These are phyloP conservation scores for Macropis europaea DNA, from an alignment of 2,888 invertebrate species.

Conservation along the genomic window DNA sequence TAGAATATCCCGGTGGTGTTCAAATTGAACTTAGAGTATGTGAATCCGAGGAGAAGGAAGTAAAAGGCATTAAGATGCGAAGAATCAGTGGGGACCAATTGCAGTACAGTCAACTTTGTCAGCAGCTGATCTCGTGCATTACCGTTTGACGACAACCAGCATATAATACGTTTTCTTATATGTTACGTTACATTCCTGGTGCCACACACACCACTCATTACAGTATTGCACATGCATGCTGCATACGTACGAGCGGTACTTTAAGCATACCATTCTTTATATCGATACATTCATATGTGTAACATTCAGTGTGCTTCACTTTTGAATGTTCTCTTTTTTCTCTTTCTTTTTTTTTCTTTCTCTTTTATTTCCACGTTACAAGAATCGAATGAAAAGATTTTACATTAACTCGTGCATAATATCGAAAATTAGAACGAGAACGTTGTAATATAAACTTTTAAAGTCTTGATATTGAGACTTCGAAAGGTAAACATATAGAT, in stretches of 20 bases:
- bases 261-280: conserved; percentile 56
- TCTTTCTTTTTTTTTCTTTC: conserved; percentile 17
- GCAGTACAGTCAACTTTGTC: conserved; percentile 93
- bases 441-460: conserved; percentile 32
- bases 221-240: conserved; percentile 75
- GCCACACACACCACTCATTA: conserved; percentile 65
- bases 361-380: conserved; percentile 6
- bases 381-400: conserved; percentile 15
- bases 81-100: conserved; percentile 93
- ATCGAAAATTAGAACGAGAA: conserved; percentile 28
- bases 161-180: conserved; percentile 62
- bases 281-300: conserved; percentile 67
- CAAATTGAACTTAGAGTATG: conserved; percentile 92
- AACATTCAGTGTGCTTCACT: conserved; percentile 65
- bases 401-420: conserved; percentile 43
- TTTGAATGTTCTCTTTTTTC: conserved; percentile 31
- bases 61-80: conserved; percentile 91
- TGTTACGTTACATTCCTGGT: conserved; percentile 72
- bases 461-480: conserved; percentile 23
- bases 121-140: conserved; percentile 92
- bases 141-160: conserved; percentile 83
- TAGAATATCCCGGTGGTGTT: conserved; percentile 91
- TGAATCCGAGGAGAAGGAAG: conserved; percentile 86
- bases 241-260: conserved; percentile 67
- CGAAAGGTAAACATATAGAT: conserved; percentile 29